Conservation (phyloP, 35 echinoderm and acorn worm species). For the Ophioderma brevispina region DNA sequence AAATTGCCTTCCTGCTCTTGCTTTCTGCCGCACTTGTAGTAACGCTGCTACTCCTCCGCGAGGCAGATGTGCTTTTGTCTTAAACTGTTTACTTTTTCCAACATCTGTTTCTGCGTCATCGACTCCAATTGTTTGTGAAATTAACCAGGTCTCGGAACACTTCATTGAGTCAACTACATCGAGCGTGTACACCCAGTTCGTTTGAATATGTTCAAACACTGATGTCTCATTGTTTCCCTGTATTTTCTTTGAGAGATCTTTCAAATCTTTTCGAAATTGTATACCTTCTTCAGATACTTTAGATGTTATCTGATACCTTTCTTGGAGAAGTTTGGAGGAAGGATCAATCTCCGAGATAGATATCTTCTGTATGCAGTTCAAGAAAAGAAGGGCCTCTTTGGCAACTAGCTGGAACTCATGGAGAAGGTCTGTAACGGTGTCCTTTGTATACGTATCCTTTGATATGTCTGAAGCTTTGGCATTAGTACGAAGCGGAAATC, state of each 20-base stretch:
- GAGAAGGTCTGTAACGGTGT: neutral
- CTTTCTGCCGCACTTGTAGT: neutral
- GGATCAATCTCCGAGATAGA: conserved; percentile 39
- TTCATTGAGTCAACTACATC: neutral
- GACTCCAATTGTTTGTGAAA: conserved; percentile 43
- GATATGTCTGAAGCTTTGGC: conserved; percentile 8
- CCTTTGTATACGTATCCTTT: neutral
- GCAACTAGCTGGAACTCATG: conserved; percentile 10
- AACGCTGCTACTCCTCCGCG: conserved; percentile 44
- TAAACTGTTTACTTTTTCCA: neutral
- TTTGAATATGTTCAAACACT: neutral
- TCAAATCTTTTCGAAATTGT: neutral
- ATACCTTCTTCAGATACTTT: conserved; percentile 12
- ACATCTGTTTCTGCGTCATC: neutral
- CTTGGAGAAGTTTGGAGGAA: neutral
- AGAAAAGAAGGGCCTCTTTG: conserved; percentile 35
- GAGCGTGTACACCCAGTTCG: conserved; percentile 15
- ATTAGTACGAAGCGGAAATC: conserved; percentile 35
- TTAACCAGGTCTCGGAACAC: conserved; percentile 22
- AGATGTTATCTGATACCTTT: neutral
- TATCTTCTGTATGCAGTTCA: conserved; percentile 49
- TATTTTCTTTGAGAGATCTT: neutral
- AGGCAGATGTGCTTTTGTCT: conserved; percentile 24
- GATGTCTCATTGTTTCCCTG: neutral
- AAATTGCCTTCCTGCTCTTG: neutral